A percentile compares a stretch with the other conserved stretches of the same genome.
These are phyloP conservation scores for Charadrius vociferus DNA, from an alignment of 2,113 vertebrate species.

Conservation along the genomic window DNA sequence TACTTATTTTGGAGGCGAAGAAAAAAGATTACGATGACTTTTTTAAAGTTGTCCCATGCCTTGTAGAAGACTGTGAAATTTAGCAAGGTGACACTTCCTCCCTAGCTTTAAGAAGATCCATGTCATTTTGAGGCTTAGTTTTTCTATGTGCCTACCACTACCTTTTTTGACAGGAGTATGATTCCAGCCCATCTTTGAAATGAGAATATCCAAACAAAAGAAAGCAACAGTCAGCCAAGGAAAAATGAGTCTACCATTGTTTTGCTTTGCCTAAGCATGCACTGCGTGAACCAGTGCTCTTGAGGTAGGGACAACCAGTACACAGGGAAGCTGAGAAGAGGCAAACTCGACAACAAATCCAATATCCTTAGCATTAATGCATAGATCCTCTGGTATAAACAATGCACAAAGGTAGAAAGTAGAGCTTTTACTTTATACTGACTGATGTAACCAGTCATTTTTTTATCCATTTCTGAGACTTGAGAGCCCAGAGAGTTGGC, in stretches of 20 bases:
- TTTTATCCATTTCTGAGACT: neutral
- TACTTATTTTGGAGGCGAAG: neutral
- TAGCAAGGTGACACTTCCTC: neutral
- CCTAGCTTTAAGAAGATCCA: neutral
- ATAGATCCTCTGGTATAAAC: neutral
- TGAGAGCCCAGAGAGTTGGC: neutral
- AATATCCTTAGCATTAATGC: neutral
- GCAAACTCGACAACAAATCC: neutral
- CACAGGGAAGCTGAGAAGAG: neutral
- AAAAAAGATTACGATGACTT: neutral
- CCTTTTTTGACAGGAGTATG: neutral
- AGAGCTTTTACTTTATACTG: neutral
- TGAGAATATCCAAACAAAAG: neutral
- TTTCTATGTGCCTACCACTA: neutral
- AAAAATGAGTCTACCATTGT: neutral
- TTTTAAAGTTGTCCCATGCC: neutral
- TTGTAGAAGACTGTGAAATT: neutral
- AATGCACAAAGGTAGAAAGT: neutral
- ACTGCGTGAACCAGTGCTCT: neutral
- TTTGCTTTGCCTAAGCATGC: neutral
- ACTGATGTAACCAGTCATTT: neutral
- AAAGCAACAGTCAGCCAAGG: neutral
- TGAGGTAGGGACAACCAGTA: neutral
- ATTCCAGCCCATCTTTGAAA: neutral
- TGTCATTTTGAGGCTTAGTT: neutral